These are phyloP conservation scores for Heterochromis multidens DNA, from an alignment of 2,113 vertebrate species.

Conservation along the genomic window DNA sequence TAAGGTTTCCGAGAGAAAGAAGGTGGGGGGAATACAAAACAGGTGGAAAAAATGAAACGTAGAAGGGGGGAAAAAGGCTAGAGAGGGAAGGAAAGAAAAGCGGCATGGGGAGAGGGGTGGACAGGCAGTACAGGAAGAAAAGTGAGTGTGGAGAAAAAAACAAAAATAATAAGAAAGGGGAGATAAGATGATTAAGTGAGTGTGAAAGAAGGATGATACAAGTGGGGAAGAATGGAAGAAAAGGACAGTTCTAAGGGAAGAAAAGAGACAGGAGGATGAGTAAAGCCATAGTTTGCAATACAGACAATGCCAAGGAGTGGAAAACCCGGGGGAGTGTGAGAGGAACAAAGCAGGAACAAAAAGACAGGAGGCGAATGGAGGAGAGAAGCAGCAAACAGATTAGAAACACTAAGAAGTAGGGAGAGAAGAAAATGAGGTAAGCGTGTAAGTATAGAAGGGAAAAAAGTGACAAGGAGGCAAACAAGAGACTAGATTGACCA, in stretches of 20 bases:
- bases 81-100: background rate
- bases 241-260: background rate
- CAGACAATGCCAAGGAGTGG: background rate
- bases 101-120: background rate
- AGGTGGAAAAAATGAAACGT: background rate
- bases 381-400: background rate
- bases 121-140: background rate
- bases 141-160: background rate
- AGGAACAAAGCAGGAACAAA: background rate
- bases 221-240: background rate
- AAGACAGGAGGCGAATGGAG: background rate
- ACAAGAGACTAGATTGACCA: background rate
- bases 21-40: constrained; percentile 7
- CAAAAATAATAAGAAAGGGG: background rate
- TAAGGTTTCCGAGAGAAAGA: background rate
- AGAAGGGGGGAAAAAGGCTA: no score
- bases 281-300: background rate
- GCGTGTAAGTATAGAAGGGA: background rate
- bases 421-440: background rate
- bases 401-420: background rate
- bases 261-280: background rate
- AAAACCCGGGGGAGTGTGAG: background rate
- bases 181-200: background rate
- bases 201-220: background rate
- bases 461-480: background rate